These are phyloP conservation scores for Pandemis corylana DNA, from an alignment of 2,888 invertebrate genomes.

Conservation along the genomic window DNA sequence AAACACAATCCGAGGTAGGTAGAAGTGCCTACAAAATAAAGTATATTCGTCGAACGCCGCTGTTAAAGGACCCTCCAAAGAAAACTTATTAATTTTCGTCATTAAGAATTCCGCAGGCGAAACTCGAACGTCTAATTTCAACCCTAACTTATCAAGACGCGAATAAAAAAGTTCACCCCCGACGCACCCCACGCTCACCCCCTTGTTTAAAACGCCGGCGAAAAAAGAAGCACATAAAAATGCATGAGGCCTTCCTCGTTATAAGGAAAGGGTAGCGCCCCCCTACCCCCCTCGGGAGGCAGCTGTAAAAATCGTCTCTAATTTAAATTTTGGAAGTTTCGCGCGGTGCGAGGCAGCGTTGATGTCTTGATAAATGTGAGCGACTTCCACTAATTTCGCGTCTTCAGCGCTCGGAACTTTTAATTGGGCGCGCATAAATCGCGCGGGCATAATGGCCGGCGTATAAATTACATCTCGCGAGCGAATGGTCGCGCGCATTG, in stretches of 20 bases:
- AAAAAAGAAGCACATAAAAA: slow-evolving; percentile 86
- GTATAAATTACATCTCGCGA: slow-evolving; percentile 79
- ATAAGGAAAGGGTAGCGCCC: slow-evolving; percentile 85
- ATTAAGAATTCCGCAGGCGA: slow-evolving; percentile 85
- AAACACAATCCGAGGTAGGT: neutral
- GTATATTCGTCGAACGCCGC: slow-evolving; percentile 60
- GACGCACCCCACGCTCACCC: slow-evolving; percentile 80
- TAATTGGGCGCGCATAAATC: slow-evolving; percentile 83
- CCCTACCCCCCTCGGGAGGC: slow-evolving; percentile 77
- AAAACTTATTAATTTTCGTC: slow-evolving; percentile 85
- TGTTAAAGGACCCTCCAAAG: slow-evolving; percentile 78
- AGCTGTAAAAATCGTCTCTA: slow-evolving; percentile 86
- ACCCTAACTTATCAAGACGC: slow-evolving; percentile 86
- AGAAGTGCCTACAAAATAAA: slow-evolving; percentile 30
- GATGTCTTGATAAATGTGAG: slow-evolving; percentile 84
- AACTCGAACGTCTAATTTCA: slow-evolving; percentile 86
- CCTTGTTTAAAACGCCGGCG: slow-evolving; percentile 86
- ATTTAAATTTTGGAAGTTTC: slow-evolving; percentile 85
- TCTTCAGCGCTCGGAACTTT: slow-evolving; percentile 80
- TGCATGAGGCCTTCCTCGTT: slow-evolving; percentile 86
- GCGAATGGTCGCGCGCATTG: slow-evolving; percentile 70
- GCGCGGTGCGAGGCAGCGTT: slow-evolving; percentile 79
- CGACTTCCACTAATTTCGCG: slow-evolving; percentile 82
- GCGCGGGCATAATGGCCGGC: slow-evolving; percentile 71
- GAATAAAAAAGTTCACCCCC: slow-evolving; percentile 85